Evolutionary conservation across 1,140 invertebrate genomes (phyloP).

Genomic region (Leptonema lineaticorne): DNA sequence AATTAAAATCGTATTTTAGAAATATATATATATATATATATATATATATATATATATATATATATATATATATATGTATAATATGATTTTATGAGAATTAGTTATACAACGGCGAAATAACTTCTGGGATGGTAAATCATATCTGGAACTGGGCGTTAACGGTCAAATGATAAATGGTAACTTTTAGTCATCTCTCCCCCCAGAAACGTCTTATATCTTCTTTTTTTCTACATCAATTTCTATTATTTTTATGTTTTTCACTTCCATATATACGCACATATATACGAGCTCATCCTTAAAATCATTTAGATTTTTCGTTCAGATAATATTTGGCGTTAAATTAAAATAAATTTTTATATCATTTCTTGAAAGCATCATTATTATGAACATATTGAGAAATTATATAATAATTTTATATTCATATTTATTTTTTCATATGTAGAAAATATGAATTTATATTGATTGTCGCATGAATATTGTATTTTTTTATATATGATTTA

Average conservation of each 20-base stretch:
- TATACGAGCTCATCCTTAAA: background rate
- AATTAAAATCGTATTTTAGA: background rate
- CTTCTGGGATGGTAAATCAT: background rate
- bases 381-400: no score
- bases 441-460: no score
- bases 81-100: no score
- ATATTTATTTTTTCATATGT: no score
- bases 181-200: constrained; percentile 23
- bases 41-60: no score
- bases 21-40: no score
- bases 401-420: no score
- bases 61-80: no score
- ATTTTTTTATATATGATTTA: no score
- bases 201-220: constrained; percentile 10
- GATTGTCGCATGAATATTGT: no score
- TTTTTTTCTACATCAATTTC: background rate
- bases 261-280: background rate
- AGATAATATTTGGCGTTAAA: constrained; percentile 2
- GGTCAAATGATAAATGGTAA: constrained; percentile 30
- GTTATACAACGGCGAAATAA: background rate
- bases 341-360: background rate
- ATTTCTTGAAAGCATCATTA: no score
- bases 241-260: constrained; percentile 1
- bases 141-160: constrained; percentile 5
- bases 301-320: background rate